Conservation (phyloP, 37 sponge, comb jelly and placozoan genomes). For the Halisarca cf. caerulea region DNA sequence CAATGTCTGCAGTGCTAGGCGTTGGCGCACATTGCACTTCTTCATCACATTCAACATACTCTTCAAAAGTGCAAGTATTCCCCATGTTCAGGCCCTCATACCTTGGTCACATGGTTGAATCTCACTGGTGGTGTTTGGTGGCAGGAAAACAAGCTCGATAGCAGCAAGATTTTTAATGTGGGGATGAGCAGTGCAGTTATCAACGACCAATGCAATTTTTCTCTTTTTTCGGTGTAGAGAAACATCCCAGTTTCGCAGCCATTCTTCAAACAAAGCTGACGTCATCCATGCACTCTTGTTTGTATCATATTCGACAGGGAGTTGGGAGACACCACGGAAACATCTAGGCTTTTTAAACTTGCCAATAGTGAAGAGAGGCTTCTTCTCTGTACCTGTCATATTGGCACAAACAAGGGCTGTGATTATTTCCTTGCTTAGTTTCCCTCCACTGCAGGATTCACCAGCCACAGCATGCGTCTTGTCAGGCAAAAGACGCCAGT, state of each 20-base stretch:
- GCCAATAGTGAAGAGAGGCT: constrained; percentile 27
- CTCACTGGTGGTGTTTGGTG: constrained; percentile 35
- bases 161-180: neutral
- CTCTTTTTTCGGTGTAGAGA: neutral
- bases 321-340: constrained; percentile 37
- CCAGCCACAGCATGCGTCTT: too few species aligned
- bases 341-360: constrained; percentile 32
- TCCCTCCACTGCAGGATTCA: too few species aligned
- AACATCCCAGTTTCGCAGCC: constrained; percentile 25
- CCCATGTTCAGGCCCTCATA: neutral
- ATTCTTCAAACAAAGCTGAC: constrained; percentile 5
- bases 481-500: too few species aligned
- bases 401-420: constrained; percentile 43
- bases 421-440: constrained; percentile 15
- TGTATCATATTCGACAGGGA: constrained; percentile 32
- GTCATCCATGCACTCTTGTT: constrained; percentile 51
- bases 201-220: constrained; percentile 25
- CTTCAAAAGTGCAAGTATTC: neutral
- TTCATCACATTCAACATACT: neutral
- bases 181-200: constrained; percentile 42
- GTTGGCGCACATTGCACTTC: constrained; percentile 7
- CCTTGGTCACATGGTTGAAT: constrained; percentile 44
- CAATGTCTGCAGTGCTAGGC: neutral
- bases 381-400: constrained; percentile 48
- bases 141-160: constrained; percentile 12